phyloP scores from a whole-genome alignment of 2,888 invertebrate species.

The Rhaphigaster nebulosa region DNA sequence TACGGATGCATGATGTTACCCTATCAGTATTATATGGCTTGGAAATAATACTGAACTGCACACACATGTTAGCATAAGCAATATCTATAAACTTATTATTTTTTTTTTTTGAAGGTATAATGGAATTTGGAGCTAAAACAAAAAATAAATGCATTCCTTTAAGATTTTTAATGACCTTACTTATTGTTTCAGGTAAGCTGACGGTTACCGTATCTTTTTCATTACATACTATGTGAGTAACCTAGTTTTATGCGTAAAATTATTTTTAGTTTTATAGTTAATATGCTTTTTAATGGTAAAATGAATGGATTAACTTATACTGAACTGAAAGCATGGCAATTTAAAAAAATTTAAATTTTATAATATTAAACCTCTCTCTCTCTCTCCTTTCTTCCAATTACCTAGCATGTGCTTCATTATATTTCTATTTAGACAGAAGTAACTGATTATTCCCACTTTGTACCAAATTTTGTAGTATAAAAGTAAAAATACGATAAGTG shows the following conservation, averaged over 20 bases:
- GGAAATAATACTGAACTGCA: background rate
- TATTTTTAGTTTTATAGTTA: background rate
- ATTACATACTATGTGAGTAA: background rate
- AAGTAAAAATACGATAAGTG: no score
- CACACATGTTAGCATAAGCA: no score
- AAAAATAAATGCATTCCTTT: background rate
- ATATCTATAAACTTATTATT: no score
- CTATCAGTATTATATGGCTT: background rate
- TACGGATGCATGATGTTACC: background rate
- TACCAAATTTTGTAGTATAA: no score
- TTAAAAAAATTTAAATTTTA: no score
- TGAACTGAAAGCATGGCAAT: no score
- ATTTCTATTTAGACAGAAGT: no score
- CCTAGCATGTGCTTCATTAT: no score
- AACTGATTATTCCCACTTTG: no score
- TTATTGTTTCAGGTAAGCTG: conserved; percentile 14
- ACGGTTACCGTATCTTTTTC: background rate
- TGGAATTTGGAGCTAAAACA: background rate
- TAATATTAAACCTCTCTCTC: no score
- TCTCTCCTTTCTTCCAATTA: no score
- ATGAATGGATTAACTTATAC: background rate
- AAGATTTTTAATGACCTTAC: background rate
- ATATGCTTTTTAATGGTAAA: background rate
- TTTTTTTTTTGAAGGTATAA: no score
- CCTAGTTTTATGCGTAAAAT: background rate